Evolutionary conservation across 2,113 vertebrate genomes (phyloP).

Genomic region (Chiloscyllium plagiosum): DNA sequence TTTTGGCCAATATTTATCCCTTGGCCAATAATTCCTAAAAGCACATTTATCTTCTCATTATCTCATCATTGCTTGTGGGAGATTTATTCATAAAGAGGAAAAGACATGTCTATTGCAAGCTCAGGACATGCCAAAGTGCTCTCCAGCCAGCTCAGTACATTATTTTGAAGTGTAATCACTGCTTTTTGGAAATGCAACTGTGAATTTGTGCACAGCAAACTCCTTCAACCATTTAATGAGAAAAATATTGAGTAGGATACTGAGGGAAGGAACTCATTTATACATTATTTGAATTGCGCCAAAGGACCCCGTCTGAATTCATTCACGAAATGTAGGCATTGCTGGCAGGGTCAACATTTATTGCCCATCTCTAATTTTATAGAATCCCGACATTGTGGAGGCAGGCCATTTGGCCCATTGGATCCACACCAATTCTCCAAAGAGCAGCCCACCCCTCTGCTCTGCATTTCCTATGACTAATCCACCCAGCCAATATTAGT

Average conservation of each 20-base stretch:
- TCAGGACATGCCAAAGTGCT: background rate
- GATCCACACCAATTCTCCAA: too few relatives aligned
- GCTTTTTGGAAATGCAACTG: background rate
- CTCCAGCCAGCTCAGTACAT: background rate
- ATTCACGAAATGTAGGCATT: too few relatives aligned
- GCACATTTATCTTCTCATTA: background rate
- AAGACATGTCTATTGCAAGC: background rate
- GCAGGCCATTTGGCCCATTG: too few relatives aligned
- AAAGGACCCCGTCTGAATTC: background rate
- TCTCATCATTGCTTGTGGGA: background rate
- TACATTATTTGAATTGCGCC: background rate
- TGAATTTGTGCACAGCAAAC: background rate
- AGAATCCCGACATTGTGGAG: too few relatives aligned
- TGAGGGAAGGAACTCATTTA: background rate
- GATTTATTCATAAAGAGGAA: background rate
- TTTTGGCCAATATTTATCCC: background rate
- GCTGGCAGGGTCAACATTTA: too few relatives aligned
- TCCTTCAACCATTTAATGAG: background rate
- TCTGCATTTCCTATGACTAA: too few relatives aligned
- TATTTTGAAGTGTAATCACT: background rate
- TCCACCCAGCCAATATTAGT: too few relatives aligned
- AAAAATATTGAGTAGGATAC: background rate
- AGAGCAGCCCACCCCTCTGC: too few relatives aligned
- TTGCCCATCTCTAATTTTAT: too few relatives aligned
- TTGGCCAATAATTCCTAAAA: background rate